Base-by-base conservation (phyloP, 2,888 invertebrate genomes). In the Lasioglossum vierecki region DNA sequence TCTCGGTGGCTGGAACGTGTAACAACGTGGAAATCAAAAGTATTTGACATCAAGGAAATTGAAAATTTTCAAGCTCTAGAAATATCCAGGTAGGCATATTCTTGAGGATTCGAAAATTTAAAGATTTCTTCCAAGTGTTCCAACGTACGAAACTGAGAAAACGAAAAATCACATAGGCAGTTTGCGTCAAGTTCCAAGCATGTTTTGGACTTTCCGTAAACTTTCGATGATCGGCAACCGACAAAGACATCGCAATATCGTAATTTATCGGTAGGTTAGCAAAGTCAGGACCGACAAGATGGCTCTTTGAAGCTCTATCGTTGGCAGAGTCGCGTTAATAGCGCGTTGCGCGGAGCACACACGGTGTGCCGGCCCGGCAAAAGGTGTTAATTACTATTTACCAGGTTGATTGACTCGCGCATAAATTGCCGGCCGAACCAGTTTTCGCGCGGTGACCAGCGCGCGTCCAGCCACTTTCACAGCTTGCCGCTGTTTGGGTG, bases 321-420 rank as follows among this genome's bases (percentile, higher is more conserved):
- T n/a, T 15, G 53, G 44, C 44, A 41, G 68, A 68, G 49, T 30
- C 39, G 49, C 44, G 49, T 71, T 39, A 41, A 22, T 30, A 41
- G 76, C 26, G 53, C 26, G 53, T 66, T n/a, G n/a, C 71, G 46
- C 44, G 60, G 18, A 39, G 44, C 46, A 18, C 66, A 60, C 46
- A 71, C 72, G 41, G 30, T 30, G 30, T 30, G 35, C 22, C 66
- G 46, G 26, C 26, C 26, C 53, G 74, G 70, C 60, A 83, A 84
- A 86, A 89, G 88, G 88, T 88, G 91, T 88, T 89, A 89, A 91
- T 88, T 88, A 89, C 88, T 88, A 90, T 91, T 91, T 89, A 89
- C 88, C 87, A 53, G 88, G 80, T 87, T 89, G 87, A 90, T 90
- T 87, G 88, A 88, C 90, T 89, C 81, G 80, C 74, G 86, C 87